Evolutionary conservation across 2,113 vertebrate genomes (phyloP), one percentile per base, ranked within the genome.

Genomic region (Ophthalmolycus amberensis): DNA sequence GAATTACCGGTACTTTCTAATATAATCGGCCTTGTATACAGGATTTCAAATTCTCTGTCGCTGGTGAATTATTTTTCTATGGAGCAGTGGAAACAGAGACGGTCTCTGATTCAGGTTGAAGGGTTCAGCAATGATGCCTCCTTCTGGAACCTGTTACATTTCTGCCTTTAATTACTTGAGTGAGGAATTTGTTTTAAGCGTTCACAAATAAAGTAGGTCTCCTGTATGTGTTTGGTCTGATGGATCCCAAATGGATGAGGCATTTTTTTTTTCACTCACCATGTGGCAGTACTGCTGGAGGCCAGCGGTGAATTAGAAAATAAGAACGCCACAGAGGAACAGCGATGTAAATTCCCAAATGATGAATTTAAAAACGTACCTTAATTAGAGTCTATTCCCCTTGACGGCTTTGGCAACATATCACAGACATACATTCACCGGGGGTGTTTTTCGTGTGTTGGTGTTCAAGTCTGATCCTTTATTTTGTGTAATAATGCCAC

Each of bases 241-340:
- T 63, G 44, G 32, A 16, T 62, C 32, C 34, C 3, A 3, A 50
- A 60, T 70, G n/a, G 27, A 64, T 37, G 20, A 38, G 29, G 15
- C 3, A 25, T 58, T 8, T 22, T 40, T 46, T 64, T 38, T 52
- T 38, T n/a, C 59, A 46, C 9, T 20, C 3, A 0, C 20, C 12
- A 40, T 71, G 38, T 46, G 62, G 75, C 29, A 72, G 16, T 44
- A 38, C 59, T 38, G 46, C 58, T 65, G 59, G 32, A 50, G 50
- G 29, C 37, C 46, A 56, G 37, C 38, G 22, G 46, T 58, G 60
- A 48, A 56, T 0, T 29, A 40, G n/a, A 71, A 77, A 65, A 59
- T 50, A 38, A 48, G 27, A 63, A 65, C 18, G 34, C 42, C 37
- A 40, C 38, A 48, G 58, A 64, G 37, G 20, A 64, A 25, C 42